Conservation (phyloP, 2,888 invertebrate genomes). For the Eupithecia vulgata region DNA sequence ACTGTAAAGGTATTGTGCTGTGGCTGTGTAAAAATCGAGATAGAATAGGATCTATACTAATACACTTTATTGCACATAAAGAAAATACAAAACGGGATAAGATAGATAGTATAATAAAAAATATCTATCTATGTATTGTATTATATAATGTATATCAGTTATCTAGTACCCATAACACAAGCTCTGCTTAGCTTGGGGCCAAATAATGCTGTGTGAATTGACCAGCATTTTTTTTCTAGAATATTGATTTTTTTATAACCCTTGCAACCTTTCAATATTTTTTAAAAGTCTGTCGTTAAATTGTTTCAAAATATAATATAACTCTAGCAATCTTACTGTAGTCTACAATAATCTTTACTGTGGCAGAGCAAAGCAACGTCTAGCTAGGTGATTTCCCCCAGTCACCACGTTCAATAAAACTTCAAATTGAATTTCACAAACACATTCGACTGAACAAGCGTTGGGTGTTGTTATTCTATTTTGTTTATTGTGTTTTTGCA, state of each 20-base stretch:
- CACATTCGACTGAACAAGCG: constrained; percentile 33
- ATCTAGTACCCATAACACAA: too few species aligned
- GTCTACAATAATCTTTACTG: neutral
- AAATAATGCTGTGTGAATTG: too few species aligned
- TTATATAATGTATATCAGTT: too few species aligned
- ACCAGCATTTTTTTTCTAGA: too few species aligned
- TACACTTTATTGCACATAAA: too few species aligned
- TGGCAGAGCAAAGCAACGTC: constrained; percentile 2
- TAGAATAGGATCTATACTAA: too few species aligned
- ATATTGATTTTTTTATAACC: too few species aligned
- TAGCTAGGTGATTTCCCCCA: constrained; percentile 19
- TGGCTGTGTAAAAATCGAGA: neutral
- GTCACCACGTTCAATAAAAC: constrained; percentile 34
- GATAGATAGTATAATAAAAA: too few species aligned
- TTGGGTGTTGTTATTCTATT: constrained; percentile 31
- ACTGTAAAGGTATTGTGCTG: neutral
- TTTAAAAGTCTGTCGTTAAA: neutral
- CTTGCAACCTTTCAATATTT: too few species aligned
- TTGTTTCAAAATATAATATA: neutral
- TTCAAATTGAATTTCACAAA: constrained; percentile 38
- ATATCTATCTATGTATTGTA: too few species aligned
- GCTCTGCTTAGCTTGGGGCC: too few species aligned
- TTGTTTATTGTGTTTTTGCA: constrained; percentile 36
- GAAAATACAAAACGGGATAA: too few species aligned
- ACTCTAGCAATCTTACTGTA: neutral